phyloP scores from a whole-genome alignment of 2,888 invertebrate genomes.

The Limnephilus lunatus region DNA sequence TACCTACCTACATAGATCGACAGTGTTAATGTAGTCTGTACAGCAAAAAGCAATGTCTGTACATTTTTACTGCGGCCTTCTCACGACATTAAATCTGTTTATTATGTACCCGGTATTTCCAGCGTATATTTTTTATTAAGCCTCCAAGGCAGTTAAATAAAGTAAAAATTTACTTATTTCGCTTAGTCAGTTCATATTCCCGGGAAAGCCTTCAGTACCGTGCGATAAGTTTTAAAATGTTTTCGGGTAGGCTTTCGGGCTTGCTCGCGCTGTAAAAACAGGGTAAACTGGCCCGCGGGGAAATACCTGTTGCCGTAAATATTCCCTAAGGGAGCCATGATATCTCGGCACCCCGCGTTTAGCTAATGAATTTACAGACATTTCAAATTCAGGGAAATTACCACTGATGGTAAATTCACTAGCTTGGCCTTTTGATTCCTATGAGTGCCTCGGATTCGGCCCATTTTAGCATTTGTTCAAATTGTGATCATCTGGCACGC shows the following conservation, averaged over 20 bases:
- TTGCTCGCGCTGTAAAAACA: background rate
- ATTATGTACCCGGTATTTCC: background rate
- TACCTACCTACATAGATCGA: too few relatives aligned
- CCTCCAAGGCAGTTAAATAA: background rate
- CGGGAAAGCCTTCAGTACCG: background rate
- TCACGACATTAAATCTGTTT: background rate
- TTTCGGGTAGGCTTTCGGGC: background rate
- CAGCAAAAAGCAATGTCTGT: background rate
- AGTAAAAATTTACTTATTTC: background rate
- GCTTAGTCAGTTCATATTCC: background rate
- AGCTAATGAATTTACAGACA: conserved; percentile 9
- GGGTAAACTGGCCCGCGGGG: background rate
- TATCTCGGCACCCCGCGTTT: conserved; percentile 9
- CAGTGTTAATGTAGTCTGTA: background rate
- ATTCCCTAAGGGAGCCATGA: background rate
- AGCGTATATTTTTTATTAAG: background rate
- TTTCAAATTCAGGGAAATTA: background rate
- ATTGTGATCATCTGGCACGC: too few relatives aligned
- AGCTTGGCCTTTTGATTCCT: background rate
- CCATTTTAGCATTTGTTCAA: too few relatives aligned
- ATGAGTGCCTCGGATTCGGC: background rate
- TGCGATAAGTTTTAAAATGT: conserved; percentile 1
- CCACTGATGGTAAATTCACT: background rate
- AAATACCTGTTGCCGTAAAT: conserved; percentile 9
- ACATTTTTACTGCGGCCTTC: background rate